Conservation (phyloP, 2,797 vertebrate species). For the Rachycentron canadum region DNA sequence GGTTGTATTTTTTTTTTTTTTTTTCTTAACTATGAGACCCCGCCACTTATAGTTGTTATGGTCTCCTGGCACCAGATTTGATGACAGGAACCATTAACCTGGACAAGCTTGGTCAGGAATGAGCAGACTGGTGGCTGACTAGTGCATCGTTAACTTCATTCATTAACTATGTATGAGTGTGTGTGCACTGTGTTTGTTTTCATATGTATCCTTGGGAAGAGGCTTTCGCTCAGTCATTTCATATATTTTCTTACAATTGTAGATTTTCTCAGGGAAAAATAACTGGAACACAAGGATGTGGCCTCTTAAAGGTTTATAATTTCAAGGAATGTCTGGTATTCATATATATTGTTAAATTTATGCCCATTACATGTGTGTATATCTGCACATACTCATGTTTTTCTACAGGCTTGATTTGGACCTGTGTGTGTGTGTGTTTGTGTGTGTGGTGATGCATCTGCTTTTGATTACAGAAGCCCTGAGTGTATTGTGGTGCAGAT, state of each 20-base stretch:
- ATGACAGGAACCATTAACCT: conserved; percentile 44
- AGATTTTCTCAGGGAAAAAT: conserved; percentile 3
- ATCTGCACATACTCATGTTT: conserved; percentile 19
- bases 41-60: conserved; percentile 1
- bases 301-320: conserved; percentile 1
- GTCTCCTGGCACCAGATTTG: conserved; percentile 21
- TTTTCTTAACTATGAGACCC: neutral
- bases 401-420: conserved; percentile 24
- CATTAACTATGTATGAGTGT: conserved; percentile 15
- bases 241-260: conserved; percentile 4
- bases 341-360: conserved; percentile 41
- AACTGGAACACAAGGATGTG: neutral
- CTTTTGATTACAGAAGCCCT: conserved; percentile 69
- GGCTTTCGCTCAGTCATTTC: conserved; percentile 7
- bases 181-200: neutral
- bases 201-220: neutral
- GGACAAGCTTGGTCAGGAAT: conserved; percentile 42
- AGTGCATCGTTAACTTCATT: conserved; percentile 25
- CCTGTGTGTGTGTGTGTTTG: conserved; percentile 32
- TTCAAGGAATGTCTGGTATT: conserved; percentile 27
- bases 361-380: conserved; percentile 36
- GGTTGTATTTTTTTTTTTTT: neutral
- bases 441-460: conserved; percentile 60
- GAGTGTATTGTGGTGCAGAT: conserved; percentile 54
- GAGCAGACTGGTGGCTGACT: conserved; percentile 23